Evolutionary conservation across 2,113 vertebrate genomes (phyloP), one percentile per base, ranked within the genome.

Genomic region (Neofelis nebulosa): DNA sequence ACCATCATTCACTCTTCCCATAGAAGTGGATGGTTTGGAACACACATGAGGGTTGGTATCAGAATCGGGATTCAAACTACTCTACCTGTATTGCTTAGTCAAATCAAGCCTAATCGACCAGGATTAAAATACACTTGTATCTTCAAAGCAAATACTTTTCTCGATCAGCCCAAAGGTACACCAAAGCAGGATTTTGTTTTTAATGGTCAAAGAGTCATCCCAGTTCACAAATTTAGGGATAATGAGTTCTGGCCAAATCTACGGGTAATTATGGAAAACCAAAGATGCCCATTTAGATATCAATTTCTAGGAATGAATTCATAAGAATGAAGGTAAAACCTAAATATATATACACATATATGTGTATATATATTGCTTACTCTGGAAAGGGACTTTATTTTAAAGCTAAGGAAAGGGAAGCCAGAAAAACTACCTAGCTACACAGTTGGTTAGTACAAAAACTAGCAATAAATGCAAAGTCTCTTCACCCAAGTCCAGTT

Each of bases 71-170:
- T 55, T 33, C 66, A 91, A 78, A 65, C 15, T 23, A 12, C 23
- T 52, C 91, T 83, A 29, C 19, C 61, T 93, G 27, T 19, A 33
- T 15, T 9, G 7, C n/a, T 23, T 2, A n/a, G 63, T 68, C 65
- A 78, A 91, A 41, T 65, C 4, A 61, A 91, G 63, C 21, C 45
- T 76, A 69, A 71, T 6, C 0, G 7, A n/a, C 18, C 27, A 29
- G 23, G 7, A 74, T 48, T 74, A 94, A 61, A 94, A 84, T 68
- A 48, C 0, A 50, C 7, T 85, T 27, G 25, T 50, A 45, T 61
- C 84, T 94, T 85, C 52, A 45, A 94, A 91, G 66, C 18, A 87
- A 95, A 93, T 45, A 29, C 63, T 65, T 73, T 86, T 97, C 14
- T 96, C n/a, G 91, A 38, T 69, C 23, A 83, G 19, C 78, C 63